Base-by-base conservation (phyloP, 2,888 invertebrate genomes). In the Drosophila rellima region DNA sequence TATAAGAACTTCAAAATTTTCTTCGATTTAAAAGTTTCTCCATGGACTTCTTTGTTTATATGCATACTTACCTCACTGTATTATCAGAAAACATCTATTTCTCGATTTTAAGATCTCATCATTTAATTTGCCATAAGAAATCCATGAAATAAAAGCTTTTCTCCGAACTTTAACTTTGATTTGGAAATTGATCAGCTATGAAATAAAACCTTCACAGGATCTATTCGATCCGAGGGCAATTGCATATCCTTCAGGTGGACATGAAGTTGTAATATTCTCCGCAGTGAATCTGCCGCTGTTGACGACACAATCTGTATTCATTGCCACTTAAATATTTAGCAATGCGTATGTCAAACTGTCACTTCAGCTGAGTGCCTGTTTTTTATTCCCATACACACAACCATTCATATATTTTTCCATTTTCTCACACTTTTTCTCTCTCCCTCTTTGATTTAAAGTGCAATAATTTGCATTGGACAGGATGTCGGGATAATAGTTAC, bases 271-370 rank as follows among this genome's bases (percentile, higher is more conserved):
- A 6, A 15, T 23, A 23, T 7, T n/a, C 2, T 8, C 1, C 18
- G 2, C 48, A 39, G 17, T 26, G 11, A 15, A 23, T 66, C 47
- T 15, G 11, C 26, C 7, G 44, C 69, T 59, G 70, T 66, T 75
- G 66, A 72, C 65, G 66, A 78, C 60, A 69, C 79, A 69, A 75
- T 78, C 65, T 78, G 78, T 78, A 78, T 74, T 78, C 78, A 78
- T 78, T 73, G 78, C 78, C 79, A 73, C 73, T 78, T 75, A 65
- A 78, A 79, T 79, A 76, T 79, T 79, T 72, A 78, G 76, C 73
- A 55, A 62, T 76, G 79, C 78, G 79, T 73, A 63, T 61, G 70
- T 48, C 66, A 39, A 35, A 57, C 31, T 57, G 55, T 18, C 61
- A 52, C 37, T 51, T 35, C 50, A 57, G 40, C 26, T 29, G 35